Base-by-base conservation (phyloP, 2,113 vertebrate genomes). In the Bos javanicus region DNA sequence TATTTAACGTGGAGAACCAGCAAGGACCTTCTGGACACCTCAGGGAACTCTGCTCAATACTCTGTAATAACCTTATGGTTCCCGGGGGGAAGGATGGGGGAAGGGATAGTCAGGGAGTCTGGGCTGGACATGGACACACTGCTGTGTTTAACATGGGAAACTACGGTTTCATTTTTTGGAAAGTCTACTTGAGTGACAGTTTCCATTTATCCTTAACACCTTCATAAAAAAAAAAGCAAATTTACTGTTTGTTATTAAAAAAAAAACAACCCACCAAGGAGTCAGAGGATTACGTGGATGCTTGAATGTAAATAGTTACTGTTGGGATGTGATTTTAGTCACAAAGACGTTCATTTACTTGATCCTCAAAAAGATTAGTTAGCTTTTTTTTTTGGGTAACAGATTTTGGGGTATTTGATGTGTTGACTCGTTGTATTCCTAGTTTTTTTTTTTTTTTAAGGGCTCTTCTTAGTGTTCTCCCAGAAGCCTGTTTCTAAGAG, bases 361-460 rank as follows among this genome's bases (percentile, higher is more conserved):
- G 3, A 2, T 74, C 17, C 33, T 74, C 1, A 2, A 19, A 10
- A 6, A 11, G 9, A 2, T 28, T 0, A 4, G 39, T n/a, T 1
- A 4, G 74, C 16, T 67, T 12, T 36, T 67, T 71, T 36, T 48
- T 39, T 23, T n/a, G 10, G 4, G 4, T 11, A 8, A 9, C 60
- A 23, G 19, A 16, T 28, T 43, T 28, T 2, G 10, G 1, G 13
- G 21, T 26, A 1, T 26, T 74, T 7, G 0, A 21, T 28, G 11
- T 13, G 2, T 30, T 1, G 59, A 16, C 21, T 64, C 30, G 8
- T 33, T 33, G 6, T 16, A 36, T 36, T 36, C 8, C 64, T 67
- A 21, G 8, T 19, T 17, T 64, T 36, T 67, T 33, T 67, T 67
- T 67, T 64, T 17, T 17, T 19, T 57, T 57, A 71, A 71, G 19